A percentile compares a stretch with the other conserved stretches of the same genome.
Evolutionary conservation across 2,888 invertebrate species (phyloP).

Genomic region (Melanotus villosus): DNA sequence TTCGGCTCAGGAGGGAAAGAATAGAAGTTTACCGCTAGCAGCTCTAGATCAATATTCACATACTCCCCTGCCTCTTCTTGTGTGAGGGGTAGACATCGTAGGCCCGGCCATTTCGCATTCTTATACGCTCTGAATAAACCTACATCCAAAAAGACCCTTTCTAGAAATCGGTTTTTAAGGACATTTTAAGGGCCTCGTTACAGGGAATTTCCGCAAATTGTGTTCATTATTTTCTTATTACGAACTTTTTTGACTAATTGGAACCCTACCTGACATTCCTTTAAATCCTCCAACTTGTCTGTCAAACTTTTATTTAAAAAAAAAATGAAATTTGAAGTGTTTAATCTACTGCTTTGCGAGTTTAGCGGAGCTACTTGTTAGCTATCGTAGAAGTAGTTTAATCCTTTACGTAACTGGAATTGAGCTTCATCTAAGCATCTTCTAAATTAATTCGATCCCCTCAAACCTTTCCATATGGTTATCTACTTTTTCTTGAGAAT

Average conservation of each 20-base stretch:
- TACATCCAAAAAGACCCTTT: slow-evolving; percentile 41
- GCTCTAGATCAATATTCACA: slow-evolving; percentile 65
- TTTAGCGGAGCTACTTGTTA: too few relatives aligned
- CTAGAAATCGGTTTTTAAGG: slow-evolving; percentile 44
- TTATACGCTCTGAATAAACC: slow-evolving; percentile 48
- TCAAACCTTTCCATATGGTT: too few relatives aligned
- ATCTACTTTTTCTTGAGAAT: too few relatives aligned
- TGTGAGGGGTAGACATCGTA: slow-evolving; percentile 56
- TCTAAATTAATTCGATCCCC: too few relatives aligned
- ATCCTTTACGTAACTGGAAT: too few relatives aligned
- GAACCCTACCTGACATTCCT: slow-evolving; percentile 9
- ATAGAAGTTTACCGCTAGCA: slow-evolving; percentile 63
- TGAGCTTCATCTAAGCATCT: too few relatives aligned
- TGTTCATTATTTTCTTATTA: slow-evolving; percentile 63
- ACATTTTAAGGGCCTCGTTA: slow-evolving; percentile 63
- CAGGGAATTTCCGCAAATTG: slow-evolving; percentile 59
- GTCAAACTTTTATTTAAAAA: too few relatives aligned
- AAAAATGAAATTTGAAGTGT: too few relatives aligned
- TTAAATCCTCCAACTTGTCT: neutral
- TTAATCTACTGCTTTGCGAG: too few relatives aligned
- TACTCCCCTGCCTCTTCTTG: slow-evolving; percentile 61
- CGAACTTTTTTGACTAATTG: slow-evolving; percentile 30
- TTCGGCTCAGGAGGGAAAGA: slow-evolving; percentile 59
- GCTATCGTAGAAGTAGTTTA: too few relatives aligned
- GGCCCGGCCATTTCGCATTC: slow-evolving; percentile 50